Percentiles rank a stretch among this genome's conserved stretches.
Conservation (phyloP, 2,113 vertebrate species). For the Fregetta grallaria region DNA sequence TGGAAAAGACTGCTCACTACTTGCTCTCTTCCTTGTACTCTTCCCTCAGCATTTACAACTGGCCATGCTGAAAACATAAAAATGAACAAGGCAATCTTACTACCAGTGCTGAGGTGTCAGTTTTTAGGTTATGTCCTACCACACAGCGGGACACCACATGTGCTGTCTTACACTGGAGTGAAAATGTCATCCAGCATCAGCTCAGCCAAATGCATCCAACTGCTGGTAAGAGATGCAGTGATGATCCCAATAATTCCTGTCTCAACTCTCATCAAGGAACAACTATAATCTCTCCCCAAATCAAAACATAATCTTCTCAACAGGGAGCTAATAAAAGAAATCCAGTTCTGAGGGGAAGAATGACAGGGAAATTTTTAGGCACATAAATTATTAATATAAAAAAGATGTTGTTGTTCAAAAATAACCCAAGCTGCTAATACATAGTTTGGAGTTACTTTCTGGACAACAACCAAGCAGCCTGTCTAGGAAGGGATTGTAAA, state of each 20-base stretch:
- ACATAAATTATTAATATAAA: slow-evolving; percentile 21
- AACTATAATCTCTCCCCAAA: neutral
- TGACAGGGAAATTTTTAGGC: slow-evolving; percentile 36
- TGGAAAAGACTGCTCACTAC: neutral
- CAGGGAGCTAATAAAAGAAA: slow-evolving; percentile 39
- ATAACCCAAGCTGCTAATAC: slow-evolving; percentile 6
- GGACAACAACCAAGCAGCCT: slow-evolving; percentile 20
- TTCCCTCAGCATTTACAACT: neutral
- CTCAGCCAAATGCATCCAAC: neutral
- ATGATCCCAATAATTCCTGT: neutral
- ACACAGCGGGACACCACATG: neutral
- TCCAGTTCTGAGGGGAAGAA: neutral
- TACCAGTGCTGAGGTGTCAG: neutral
- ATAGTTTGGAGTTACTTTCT: slow-evolving; percentile 8
- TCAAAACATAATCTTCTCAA: slow-evolving; percentile 53
- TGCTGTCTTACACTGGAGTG: neutral
- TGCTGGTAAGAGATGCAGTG: neutral
- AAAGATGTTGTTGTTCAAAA: slow-evolving; percentile 21
- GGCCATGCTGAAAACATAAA: neutral
- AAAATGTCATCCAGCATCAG: slow-evolving; percentile 26
- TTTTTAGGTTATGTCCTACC: neutral
- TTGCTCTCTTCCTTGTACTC: neutral
- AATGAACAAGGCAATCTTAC: neutral
- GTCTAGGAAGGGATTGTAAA: slow-evolving; percentile 7
- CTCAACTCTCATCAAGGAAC: slow-evolving; percentile 8